Evolutionary conservation across 2,888 invertebrate genomes (phyloP).

Genomic region (Eristalinus aeneus): DNA sequence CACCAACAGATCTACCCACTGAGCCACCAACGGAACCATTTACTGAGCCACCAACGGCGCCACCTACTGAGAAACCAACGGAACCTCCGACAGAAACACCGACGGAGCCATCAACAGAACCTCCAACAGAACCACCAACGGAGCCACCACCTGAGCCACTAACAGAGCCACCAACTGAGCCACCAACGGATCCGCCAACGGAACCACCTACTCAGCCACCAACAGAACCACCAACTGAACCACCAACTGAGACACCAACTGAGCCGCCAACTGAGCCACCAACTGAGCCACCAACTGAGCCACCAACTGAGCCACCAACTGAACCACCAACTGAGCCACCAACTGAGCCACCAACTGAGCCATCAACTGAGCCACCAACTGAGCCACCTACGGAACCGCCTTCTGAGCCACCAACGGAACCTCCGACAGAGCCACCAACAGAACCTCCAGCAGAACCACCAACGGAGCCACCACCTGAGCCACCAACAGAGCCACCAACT

Average conservation of each 20-base stretch:
- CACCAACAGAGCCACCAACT: neutral
- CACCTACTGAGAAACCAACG: neutral
- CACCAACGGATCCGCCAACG: neutral
- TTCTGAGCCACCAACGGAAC: neutral
- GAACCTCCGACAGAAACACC: neutral
- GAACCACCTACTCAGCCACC: neutral
- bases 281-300: neutral
- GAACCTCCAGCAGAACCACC: neutral
- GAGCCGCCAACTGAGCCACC: neutral
- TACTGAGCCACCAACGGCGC: neutral
- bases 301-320: too few relatives aligned
- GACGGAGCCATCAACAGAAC: neutral
- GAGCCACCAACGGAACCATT: neutral
- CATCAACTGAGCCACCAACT: neutral
- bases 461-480: neutral
- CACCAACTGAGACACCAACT: neutral
- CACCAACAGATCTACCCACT: neutral
- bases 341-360: neutral
- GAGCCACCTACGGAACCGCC: neutral
- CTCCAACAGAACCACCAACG: too few relatives aligned
- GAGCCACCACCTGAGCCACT: neutral
- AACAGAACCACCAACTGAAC: neutral
- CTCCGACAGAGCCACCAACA: neutral
- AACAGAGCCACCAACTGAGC: neutral
- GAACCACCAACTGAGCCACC: too few relatives aligned